Percentiles rank a stretch among this genome's conserved stretches.
Evolutionary conservation across 2,888 invertebrate species (phyloP).

Genomic region (Rhabditoides inermis): DNA sequence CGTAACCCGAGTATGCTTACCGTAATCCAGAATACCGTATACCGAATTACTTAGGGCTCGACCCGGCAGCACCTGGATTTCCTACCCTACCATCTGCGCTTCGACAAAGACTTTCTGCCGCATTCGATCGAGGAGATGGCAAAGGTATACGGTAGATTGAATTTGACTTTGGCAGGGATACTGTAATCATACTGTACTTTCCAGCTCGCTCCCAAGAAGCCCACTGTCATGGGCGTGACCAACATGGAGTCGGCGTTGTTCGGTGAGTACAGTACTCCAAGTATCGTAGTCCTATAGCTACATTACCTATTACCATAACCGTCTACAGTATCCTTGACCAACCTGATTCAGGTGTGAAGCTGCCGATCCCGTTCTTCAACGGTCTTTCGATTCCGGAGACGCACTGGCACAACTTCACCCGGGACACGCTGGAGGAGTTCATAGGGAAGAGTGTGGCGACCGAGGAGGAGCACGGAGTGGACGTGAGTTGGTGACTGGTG

Average conservation of each 20-base stretch:
- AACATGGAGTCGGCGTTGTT: conserved; percentile 19
- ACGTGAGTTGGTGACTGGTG: no score
- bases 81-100: conserved; percentile 22
- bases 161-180: not conserved
- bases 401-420: no score
- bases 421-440: no score
- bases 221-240: conserved; percentile 25
- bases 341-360: no score
- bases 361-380: not conserved
- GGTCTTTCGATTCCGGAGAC: not conserved
- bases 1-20: no score
- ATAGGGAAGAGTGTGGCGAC: not conserved
- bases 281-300: no score
- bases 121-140: conserved; percentile 29
- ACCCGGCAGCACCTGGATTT: conserved; percentile 6
- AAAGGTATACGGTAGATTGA: no score
- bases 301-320: no score
- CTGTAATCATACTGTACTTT: no score
- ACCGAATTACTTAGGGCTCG: conserved; percentile 4
- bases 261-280: conserved; percentile 3
- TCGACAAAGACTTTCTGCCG: conserved; percentile 33
- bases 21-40: not conserved
- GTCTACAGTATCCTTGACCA: no score
- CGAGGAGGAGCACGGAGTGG: not conserved
- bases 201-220: conserved; percentile 21